Base-by-base conservation (phyloP, 2,113 vertebrate genomes). In the Neodon shergylaensis region DNA sequence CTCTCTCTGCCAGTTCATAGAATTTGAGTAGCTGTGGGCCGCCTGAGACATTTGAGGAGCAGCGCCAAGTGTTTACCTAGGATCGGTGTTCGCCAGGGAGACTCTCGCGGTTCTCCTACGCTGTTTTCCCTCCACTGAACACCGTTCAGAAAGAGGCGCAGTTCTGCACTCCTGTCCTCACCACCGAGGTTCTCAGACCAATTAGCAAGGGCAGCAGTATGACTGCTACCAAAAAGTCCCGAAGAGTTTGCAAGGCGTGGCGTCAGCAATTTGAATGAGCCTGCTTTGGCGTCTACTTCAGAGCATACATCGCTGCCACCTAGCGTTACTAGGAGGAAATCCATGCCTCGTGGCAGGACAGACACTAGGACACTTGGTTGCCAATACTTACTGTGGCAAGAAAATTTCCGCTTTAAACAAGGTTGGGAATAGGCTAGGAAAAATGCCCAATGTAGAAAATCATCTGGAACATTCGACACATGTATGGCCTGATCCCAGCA, bases 221-320 rank as follows among this genome's bases (percentile, higher is more conserved):
- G 66, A 68, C 16, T 4, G 77, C 54, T 6, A 36, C 7, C 2
- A 61, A 94, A 94, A 92, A 89, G 94, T 91, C 91, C 93, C 89
- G 66, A 91, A 91, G 47, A 89, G 82, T 92, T 90, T 89, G 52
- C 73, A 79, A 78, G 95, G 91, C 49, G 31, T 68, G 94, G 91
- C 63, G 16, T 72, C 36, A 3, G 11, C 0, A n/a, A 0, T 28
- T 39, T 4, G n/a, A 36, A 73, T 0, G 58, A 81, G 88, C 36
- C 5, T 9, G 7, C 1, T 2, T 0, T n/a, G 0, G 85, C 28
- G 3, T 61, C 3, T 26, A 44, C 86, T 95, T 39, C n/a, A 16
- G 74, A 52, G 65, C 2, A 83, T 13, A 7, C n/a, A 36, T 24
- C 39, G 12, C 19, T 70, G 97, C 96, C 97, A 95, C 70, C 97